Base-by-base conservation (phyloP, 1,140 invertebrate genomes). In the Papilio helenus region DNA sequence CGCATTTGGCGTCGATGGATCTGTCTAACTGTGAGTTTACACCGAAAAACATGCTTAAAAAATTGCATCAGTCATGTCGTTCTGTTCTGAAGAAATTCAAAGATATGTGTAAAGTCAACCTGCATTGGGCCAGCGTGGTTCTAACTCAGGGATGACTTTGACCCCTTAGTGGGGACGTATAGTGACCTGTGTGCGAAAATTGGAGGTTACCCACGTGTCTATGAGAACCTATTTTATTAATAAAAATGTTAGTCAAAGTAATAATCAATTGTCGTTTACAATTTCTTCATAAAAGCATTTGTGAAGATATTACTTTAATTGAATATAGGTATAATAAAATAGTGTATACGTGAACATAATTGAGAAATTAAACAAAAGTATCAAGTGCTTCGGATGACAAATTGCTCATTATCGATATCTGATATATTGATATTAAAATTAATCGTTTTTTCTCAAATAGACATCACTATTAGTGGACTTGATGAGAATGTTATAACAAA, bases 381-480 rank as follows among this genome's bases (percentile, higher is more conserved):
- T 61, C n/a, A 10, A 23, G 55, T 26, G 10, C 55, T 7, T 23
- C 20, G 7, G 26, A 10, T 49, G 72, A 44, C 42, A 49, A 74
- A 74, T 79, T 76, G 49, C 58, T 61, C 26, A 23, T 26, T 26
- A 61, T 49, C 46, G 23, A 51, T 49, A 86, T 83, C 77, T 84
- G 79, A 77, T 65, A 79, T 85, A 89, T 89, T 88, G 86, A 88
- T 89, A 81, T 86, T n/a, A 81, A 84, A 84, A 76, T 82, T 55
- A 55, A 79, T 81, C 71, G 68, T 77, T 85, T 87, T 89, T 89
- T 88, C 84, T 84, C 83, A 82, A 68, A 58, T 34, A 80, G 39
- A 81, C 85, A 82, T 87, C 86, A 86, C 85, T 88, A 86, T 79
- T n/a, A n/a, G 83, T 71, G 79, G 76, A 79, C 80, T 81, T 79